A percentile compares a stretch with the other conserved stretches of the same genome.
These are phyloP conservation scores for Oppia nitens DNA, from an alignment of 1,140 invertebrate genomes.

Conservation along the genomic window DNA sequence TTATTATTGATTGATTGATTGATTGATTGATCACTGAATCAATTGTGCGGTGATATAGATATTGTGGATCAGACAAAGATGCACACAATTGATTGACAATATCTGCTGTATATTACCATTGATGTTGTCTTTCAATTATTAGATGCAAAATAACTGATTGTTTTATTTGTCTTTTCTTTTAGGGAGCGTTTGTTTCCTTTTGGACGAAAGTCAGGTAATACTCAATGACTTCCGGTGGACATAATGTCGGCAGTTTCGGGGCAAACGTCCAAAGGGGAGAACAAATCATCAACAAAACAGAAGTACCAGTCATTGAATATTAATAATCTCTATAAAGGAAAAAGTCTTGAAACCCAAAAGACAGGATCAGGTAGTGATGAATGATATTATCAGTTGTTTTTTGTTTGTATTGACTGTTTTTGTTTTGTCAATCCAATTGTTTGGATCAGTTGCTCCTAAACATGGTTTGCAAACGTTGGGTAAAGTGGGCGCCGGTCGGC, in stretches of 20 bases:
- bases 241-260: conserved; percentile 73
- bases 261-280: conserved; percentile 67
- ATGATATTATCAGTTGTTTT: not conserved
- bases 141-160: not conserved
- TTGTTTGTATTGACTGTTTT: conserved; percentile 1
- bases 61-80: no score
- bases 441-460: conserved; percentile 58
- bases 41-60: no score
- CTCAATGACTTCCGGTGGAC: conserved; percentile 67
- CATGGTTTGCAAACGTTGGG: conserved; percentile 97
- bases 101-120: no score
- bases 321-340: conserved; percentile 87
- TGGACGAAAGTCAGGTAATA: conserved; percentile 20
- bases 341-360: conserved; percentile 38
- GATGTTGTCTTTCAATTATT: no score
- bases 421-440: conserved; percentile 2
- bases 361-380: conserved; percentile 26
- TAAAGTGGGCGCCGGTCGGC: conserved; percentile 83
- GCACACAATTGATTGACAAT: no score
- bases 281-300: conserved; percentile 63
- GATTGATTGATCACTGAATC: no score
- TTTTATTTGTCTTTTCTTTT: not conserved
- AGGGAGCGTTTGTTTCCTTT: not conserved
- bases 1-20: no score
- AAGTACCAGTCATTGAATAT: conserved; percentile 81